Conservation (phyloP, 2,797 vertebrate species). For the Kryptopterus vitreolus region DNA sequence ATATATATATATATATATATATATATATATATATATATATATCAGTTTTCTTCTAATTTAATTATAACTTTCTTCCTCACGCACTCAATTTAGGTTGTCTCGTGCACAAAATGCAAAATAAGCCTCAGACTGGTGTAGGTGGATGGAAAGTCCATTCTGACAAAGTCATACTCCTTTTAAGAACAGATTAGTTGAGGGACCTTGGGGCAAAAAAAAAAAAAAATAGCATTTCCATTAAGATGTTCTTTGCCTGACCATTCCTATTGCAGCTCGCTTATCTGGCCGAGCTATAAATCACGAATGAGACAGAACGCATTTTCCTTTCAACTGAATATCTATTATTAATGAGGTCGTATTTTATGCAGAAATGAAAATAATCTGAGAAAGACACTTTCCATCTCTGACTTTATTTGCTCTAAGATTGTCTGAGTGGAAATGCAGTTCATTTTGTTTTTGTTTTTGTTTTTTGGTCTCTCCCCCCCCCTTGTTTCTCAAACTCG, state of each 20-base stretch:
- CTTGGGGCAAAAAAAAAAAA: neutral
- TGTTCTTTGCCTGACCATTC: conserved; percentile 40
- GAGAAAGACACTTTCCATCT: conserved; percentile 33
- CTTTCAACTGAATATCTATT: conserved; percentile 59
- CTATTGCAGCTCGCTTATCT: conserved; percentile 38
- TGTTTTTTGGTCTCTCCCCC: neutral
- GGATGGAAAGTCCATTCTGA: neutral
- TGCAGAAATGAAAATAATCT: conserved; percentile 55
- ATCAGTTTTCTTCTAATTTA: neutral
- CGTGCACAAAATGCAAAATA: neutral
- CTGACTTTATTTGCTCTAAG: conserved; percentile 35
- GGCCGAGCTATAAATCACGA: conserved; percentile 57
- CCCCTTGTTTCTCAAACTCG: neutral
- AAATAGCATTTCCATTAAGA: conserved; percentile 36
- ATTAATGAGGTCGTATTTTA: conserved; percentile 55
- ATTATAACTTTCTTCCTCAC: neutral
- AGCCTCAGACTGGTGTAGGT: neutral
- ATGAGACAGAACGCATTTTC: conserved; percentile 52
- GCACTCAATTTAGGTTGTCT: neutral
- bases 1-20: no score
- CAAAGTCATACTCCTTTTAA: neutral
- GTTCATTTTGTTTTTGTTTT: neutral
- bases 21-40: no score
- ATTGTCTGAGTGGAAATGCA: conserved; percentile 21
- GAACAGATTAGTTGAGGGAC: neutral